These are phyloP conservation scores for Cyclina sinensis DNA, from an alignment of 1,140 invertebrate genomes.

Conservation along the genomic window DNA sequence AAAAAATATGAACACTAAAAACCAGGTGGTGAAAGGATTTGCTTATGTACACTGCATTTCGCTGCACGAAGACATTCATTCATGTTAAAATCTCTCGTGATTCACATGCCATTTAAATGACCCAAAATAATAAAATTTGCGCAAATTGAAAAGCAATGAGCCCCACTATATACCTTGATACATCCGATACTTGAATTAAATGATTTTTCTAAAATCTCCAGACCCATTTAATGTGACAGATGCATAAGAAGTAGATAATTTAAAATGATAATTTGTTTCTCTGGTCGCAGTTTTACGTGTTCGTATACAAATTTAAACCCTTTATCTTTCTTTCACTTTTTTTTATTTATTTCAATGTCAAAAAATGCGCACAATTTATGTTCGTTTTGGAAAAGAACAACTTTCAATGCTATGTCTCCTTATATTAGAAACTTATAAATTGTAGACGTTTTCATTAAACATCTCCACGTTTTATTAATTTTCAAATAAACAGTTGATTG, in stretches of 20 bases:
- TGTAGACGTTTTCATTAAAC: too few relatives aligned
- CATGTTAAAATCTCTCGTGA: background rate
- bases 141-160: conserved; percentile 6
- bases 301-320: too few relatives aligned
- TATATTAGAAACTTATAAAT: too few relatives aligned
- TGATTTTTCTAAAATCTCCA: conserved; percentile 6
- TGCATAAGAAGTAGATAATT: background rate
- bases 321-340: too few relatives aligned
- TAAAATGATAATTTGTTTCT: conserved; percentile 10
- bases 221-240: background rate
- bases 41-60: background rate
- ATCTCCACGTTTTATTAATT: too few relatives aligned
- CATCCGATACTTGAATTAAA: conserved; percentile 14
- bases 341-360: too few relatives aligned
- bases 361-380: too few relatives aligned
- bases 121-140: conserved; percentile 14
- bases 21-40: conserved; percentile 6
- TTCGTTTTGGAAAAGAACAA: too few relatives aligned
- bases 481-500: too few relatives aligned
- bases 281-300: too few relatives aligned
- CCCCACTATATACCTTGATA: background rate
- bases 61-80: background rate
- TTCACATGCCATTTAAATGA: conserved; percentile 9
- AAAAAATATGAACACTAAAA: conserved; percentile 25
- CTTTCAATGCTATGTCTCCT: too few relatives aligned